Base-by-base conservation (phyloP, 2,797 vertebrate species). In the Arremon brunneinucha region DNA sequence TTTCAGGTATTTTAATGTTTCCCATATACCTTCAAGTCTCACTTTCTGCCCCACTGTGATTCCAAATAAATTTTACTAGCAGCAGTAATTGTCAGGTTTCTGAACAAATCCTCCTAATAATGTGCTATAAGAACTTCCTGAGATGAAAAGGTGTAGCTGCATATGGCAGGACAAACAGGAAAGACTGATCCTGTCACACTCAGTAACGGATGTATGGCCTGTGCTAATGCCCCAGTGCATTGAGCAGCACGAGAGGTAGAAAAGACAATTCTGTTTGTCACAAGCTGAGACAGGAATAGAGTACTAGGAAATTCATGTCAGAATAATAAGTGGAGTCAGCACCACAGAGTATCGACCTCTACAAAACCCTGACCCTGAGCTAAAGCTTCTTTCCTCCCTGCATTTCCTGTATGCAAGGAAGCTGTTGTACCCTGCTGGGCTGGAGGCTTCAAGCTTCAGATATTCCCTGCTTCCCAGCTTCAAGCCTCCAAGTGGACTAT, bases 351-450 rank as follows among this genome's bases (percentile, higher is more conserved):
- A 91, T 55, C 26, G 2, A 28, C 53, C 59, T 59, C 65, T 62
- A 57, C 69, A 90, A 89, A 95, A 55, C 68, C 43, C 82, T 91
- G 89, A 94, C 79, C 87, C 91, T 27, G 43, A 94, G 76, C 83
- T 91, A 94, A 91, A 93, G 50, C 77, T 72, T 72, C 93, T 95
- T 94, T 94, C 72, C 80, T 93, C 85, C 50, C 28, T 63, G 47
- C 52, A 52, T 67, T 93, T 95, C 93, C 94, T 72, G 65, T 72
- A 55, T 13, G 69, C 41, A 59, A 55, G 78, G 81, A 89, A 91
- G 35, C 65, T 43, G 37, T 39, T 83, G 15, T 30, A 80, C 65
- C 52, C 53, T 26, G 46, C 26, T 68, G 53, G 24, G 68, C 79
- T 60, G 12, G 3, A 53, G 47, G 60, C 49, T 82, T 67, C 82